Base-by-base conservation (phyloP, 2,113 vertebrate species). In the Stercorarius parasiticus region DNA sequence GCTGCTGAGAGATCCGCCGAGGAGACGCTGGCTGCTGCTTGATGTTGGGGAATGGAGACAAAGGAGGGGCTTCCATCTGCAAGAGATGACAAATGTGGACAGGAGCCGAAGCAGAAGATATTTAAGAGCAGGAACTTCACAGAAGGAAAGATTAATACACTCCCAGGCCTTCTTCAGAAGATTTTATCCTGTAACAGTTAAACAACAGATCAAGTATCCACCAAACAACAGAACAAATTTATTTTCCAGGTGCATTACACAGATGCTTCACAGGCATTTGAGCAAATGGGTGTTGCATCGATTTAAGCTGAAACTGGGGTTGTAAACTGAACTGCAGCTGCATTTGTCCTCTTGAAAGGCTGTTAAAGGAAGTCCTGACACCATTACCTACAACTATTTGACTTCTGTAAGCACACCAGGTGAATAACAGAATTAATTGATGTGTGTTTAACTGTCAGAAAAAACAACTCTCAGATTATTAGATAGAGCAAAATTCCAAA, bases 41-140 rank as follows among this genome's bases (percentile, higher is more conserved):
- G 53, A 99, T 97, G 14, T 97, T 98, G 20, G 99, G 99, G 97
- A 99, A 99, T 0, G 99, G 99, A 13, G 99, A 99, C 25, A 99
- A 95, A 1, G 99, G 99, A 3, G 98, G 99, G 4, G 98, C 99
- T 55, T 99, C 99, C 82, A 98, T 56, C 99, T 99, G 98, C 90
- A 93, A 89, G 30, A 50, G 30, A 89, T 43, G 45, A n/a, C n/a
- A 77, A 2, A 3, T 3, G 10, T 7, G 38, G 18, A 29, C 3
- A 25, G 38, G 14, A 42, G 49, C 40, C 36, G 47, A 40, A 18
- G 1, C 3, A 2, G 10, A 50, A 45, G 11, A 7, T 6, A 30
- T 17, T 67, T 10, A 13, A 72, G 13, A 79, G 61, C 23, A 59
- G 16, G 7, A 56, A 32, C 58, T 56, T 45, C 49, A 32, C 47